Evolutionary conservation across 2,888 invertebrate genomes (phyloP), one percentile per base, ranked within the genome.

Genomic region (Ormyrus thymus): DNA sequence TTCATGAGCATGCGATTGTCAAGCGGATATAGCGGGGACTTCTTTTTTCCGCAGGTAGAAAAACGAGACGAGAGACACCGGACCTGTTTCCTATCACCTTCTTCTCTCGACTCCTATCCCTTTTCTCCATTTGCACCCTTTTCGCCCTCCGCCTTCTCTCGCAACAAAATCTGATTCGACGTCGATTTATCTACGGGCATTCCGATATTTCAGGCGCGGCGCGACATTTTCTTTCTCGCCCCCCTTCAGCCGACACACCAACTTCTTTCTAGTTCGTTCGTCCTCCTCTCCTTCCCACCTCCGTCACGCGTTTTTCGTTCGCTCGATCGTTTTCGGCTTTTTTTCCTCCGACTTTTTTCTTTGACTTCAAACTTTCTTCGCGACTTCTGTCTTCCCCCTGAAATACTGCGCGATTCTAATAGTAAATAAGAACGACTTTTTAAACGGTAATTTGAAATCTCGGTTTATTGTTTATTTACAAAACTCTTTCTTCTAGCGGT

Each of bases 61-160:
- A 68, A 50, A 66, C 87, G 82, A 87, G 87, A 88, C 87, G 89
- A 88, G 86, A 88, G 59, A 29, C 11, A 69, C 85, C 84, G 87
- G 88, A 89, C 88, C 87, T 87, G 88, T 89, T 89, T 88, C 86
- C 88, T 87, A 88, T 89, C 87, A 87, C 88, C 87, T 88, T 87
- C 86, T 87, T 87, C 86, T 87, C 85, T 82, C 8, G 45, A 5
- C n/a, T 43, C 65, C 50, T 13, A 11, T 56, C 56, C 13, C 73
- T 78, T 58, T 74, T 78, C 55, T 77, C 75, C 48, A 76, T 75
- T 79, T 61, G 75, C 81, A 79, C 81, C 76, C 83, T 84, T 82
- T 62, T 66, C 65, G 48, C 80, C 76, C 79, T 70, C 82, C 82
- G 78, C 76, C 74, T 70, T 71, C 81, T 61, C 81, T 78, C 82